Evolutionary conservation across 1,140 invertebrate genomes (phyloP), one percentile per base, ranked within the genome.

Genomic region (Carposina sasakii): DNA sequence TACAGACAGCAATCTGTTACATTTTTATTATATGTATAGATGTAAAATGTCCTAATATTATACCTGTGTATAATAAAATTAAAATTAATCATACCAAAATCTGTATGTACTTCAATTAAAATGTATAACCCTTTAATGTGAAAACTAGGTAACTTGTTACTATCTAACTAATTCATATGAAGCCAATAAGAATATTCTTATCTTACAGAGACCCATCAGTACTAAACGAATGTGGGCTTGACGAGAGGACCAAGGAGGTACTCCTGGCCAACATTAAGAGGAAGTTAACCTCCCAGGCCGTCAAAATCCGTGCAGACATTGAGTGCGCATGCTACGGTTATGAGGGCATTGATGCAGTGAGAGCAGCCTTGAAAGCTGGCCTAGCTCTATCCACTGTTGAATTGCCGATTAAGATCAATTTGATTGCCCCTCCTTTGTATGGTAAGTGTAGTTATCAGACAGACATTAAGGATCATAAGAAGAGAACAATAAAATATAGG

Each of bases 281-380:
- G 40, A 97, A 99, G 82, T 86, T 99, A 10, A 99, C 98, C 24
- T 98, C 97, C 15, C 98, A 99, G 85, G 96, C 97, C 15, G 96
- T 99, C 0, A 99, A 99, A 89, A 98, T 99, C 49, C 89, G 98
- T 67, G 94, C 97, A 19, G 98, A 99, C 76, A 96, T 99, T 68
- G 97, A 99, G 86, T 98, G 98, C 62, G 96, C 97, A 0, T 99
- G 98, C 85, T 99, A 98, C 72, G 97, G 95, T 3, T 99, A 98
- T 74, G 98, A 99, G 84, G 98, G 98, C 21, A 98, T 99, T 65
- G 98, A 99, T 89, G 98, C 98, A 28, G 97, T 99, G 0, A 99
- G 99, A 83, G 88, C 91, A 49, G 97, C 98, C 0, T 85, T 99
- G 2, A 94, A 91, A 79, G 90, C 94, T 72, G 98, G 98, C 2